phyloP scores from a whole-genome alignment of 53 echinoderm and acorn worm species.

The Actinopyga echinites region DNA sequence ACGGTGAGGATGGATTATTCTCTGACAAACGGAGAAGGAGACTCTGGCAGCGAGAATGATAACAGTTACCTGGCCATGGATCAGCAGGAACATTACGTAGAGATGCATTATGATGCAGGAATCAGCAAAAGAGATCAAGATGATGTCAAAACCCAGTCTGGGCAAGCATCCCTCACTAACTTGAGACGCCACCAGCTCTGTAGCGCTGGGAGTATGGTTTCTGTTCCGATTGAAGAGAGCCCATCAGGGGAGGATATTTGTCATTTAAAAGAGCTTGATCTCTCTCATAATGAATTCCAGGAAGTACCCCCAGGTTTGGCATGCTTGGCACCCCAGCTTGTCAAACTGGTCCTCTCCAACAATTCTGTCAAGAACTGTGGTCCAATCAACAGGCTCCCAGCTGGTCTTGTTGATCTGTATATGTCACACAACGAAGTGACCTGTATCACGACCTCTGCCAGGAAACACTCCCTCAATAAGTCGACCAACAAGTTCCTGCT shows the following conservation, averaged over 20 bases:
- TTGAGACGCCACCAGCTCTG: conserved; percentile 77
- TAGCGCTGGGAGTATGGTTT: conserved; percentile 72
- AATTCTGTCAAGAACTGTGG: conserved; percentile 80
- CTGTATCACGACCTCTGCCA: conserved; percentile 57
- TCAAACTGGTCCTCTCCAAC: conserved; percentile 80
- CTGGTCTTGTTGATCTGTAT: conserved; percentile 81
- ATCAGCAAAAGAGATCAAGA: not conserved
- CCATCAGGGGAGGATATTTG: conserved; percentile 69
- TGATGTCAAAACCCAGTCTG: conserved; percentile 32
- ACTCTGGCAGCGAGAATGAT: not conserved
- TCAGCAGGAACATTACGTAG: conserved; percentile 15
- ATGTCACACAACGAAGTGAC: conserved; percentile 68
- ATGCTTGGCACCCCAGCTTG: conserved; percentile 85
- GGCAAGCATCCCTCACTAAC: conserved; percentile 56
- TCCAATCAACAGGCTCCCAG: conserved; percentile 85
- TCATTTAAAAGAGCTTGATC: conserved; percentile 71
- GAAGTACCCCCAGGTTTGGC: conserved; percentile 76
- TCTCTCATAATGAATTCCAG: conserved; percentile 77
- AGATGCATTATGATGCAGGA: not conserved
- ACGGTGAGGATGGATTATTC: conserved; percentile 18
- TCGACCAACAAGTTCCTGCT: conserved; percentile 38
- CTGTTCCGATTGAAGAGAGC: conserved; percentile 61
- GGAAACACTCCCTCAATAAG: conserved; percentile 7
- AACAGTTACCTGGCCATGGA: not conserved
- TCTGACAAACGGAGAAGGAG: not conserved